Evolutionary conservation across 1,140 invertebrate genomes (phyloP), one percentile per base, ranked within the genome.

Genomic region (Manduca sexta): DNA sequence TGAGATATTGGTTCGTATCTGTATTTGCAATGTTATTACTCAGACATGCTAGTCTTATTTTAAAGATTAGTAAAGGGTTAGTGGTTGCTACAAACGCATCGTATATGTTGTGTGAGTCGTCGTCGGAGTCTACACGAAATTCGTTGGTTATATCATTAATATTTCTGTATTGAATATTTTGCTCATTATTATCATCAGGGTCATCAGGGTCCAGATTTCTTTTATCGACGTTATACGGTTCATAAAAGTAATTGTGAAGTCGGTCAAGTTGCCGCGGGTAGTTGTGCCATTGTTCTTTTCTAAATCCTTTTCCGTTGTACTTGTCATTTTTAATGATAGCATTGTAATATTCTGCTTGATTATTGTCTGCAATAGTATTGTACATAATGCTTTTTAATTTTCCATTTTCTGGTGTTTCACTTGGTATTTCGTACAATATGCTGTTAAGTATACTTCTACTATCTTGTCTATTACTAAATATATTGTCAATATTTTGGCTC

Each of bases 221-320:
- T 40, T 62, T 47, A 18, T 71, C 56, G 17, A 54, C 39, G n/a
- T 50, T 49, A 45, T 66, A 48, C 3, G 64, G 40, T 42, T 58
- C 56, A 39, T 69, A 58, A 1, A 66, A 45, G 40, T 64, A 61
- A 26, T 62, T 64, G 46, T 83, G 66, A n/a, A 83, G 79, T 16
- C 79, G 79, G 56, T 83, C 76, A 11, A 83, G 49, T 37, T 79
- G 76, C 47, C 76, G 58, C 4, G 79, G 79, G 54, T 83, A 83
- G 45, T 83, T 80, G 39, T 80, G 79, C 79, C 79, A 80, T 53
- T 83, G 79, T 56, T 83, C 67, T 73, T 80, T 73, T 39, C 76
- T 52, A 46, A 64, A 77, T 2, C 79, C 74, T 35, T 77, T 61
- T 17, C 68, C 69, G 26, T 76, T 58, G 34, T 69, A 68, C 40